These are phyloP conservation scores for Pangasius larnaudii DNA, from an alignment of 2,797 vertebrate genomes.

Conservation along the genomic window DNA sequence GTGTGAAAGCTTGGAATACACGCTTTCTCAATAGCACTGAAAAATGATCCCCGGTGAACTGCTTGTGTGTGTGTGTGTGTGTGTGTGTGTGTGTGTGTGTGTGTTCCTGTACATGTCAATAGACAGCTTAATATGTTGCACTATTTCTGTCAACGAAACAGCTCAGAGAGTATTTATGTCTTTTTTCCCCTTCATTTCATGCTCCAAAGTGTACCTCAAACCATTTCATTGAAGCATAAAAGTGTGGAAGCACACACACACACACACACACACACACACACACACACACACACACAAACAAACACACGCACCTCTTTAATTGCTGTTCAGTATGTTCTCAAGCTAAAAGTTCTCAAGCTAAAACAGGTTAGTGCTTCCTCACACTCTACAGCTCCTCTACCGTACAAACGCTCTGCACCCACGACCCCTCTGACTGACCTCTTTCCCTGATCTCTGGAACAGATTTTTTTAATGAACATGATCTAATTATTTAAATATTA, in stretches of 20 bases:
- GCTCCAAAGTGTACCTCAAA: not conserved
- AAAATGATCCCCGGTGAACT: conserved; percentile 75
- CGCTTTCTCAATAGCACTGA: conserved; percentile 75
- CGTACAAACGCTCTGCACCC: not conserved
- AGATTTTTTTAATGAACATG: not conserved
- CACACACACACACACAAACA: conserved; percentile 13
- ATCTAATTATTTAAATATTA: not conserved
- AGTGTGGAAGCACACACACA: not conserved
- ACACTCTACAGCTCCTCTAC: not conserved
- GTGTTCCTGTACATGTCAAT: conserved; percentile 27
- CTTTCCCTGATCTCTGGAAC: not conserved
- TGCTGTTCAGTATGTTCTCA: not conserved
- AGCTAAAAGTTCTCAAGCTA: not conserved
- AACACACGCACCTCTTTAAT: not conserved
- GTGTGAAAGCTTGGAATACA: conserved; percentile 78
- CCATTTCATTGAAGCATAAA: not conserved
- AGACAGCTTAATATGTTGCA: conserved; percentile 74
- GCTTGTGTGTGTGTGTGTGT: conserved; percentile 49
- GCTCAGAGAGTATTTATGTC: conserved; percentile 49
- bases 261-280: not conserved
- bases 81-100: conserved; percentile 2
- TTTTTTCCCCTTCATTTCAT: conserved; percentile 63
- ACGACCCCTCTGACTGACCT: not conserved
- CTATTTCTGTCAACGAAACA: conserved; percentile 74
- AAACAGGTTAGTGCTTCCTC: not conserved